A percentile compares a stretch with the other conserved stretches of the same genome.
phyloP scores from a whole-genome alignment of 2,888 invertebrate genomes.

The Tipula unca region DNA sequence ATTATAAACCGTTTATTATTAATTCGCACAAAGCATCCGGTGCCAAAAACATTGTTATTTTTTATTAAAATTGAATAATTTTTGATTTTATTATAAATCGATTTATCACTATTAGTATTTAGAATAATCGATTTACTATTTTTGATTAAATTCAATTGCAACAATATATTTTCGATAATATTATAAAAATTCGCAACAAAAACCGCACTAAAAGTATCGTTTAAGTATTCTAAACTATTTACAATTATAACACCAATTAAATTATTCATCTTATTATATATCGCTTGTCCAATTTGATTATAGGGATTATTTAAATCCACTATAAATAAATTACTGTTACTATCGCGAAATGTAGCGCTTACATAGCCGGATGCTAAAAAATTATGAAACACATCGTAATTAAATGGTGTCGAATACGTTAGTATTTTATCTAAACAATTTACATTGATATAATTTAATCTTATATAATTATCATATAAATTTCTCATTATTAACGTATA shows the following conservation, averaged over 20 bases:
- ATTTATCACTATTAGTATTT: background rate
- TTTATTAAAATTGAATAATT: conserved; percentile 8
- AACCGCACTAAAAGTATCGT: background rate
- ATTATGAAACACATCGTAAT: background rate
- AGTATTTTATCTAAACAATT: background rate
- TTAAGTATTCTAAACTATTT: background rate
- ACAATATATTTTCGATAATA: background rate
- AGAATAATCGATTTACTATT: background rate
- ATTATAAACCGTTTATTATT: background rate
- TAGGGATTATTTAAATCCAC: background rate
- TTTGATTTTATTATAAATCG: background rate
- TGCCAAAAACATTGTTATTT: background rate
- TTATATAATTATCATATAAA: background rate
- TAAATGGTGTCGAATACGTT: background rate
- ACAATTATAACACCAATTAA: conserved; percentile 14
- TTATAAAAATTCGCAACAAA: background rate
- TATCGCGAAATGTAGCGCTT: background rate
- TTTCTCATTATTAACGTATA: background rate
- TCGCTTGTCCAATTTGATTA: background rate
- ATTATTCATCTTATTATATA: background rate
- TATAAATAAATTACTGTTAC: background rate
- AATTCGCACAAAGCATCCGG: background rate
- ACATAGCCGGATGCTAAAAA: background rate
- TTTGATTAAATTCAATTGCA: background rate
- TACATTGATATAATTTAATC: background rate